Percentiles rank a stretch among this genome's conserved stretches.
Evolutionary conservation across 2,113 vertebrate species (phyloP).

Genomic region (Alectura lathami): DNA sequence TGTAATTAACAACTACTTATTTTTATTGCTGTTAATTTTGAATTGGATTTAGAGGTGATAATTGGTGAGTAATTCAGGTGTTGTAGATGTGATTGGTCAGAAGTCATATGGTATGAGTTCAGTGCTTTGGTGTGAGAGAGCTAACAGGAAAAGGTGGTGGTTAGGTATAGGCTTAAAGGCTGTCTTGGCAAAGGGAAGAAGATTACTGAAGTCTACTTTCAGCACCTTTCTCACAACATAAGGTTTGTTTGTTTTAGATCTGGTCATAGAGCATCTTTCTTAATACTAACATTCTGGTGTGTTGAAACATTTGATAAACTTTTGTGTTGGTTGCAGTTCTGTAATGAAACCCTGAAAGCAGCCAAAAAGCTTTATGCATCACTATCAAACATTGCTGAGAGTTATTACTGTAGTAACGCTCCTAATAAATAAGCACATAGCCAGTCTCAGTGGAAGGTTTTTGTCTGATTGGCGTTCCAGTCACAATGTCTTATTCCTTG

Average conservation of each 20-base stretch:
- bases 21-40: not conserved
- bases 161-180: not conserved
- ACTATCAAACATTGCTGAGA: constrained; percentile 5
- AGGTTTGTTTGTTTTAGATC: not conserved
- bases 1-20: not conserved
- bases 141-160: not conserved
- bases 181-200: not conserved
- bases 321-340: not conserved
- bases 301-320: constrained; percentile 40
- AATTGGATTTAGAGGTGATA: not conserved
- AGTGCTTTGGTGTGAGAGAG: not conserved
- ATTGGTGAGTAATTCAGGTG: not conserved
- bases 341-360: constrained; percentile 28
- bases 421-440: constrained; percentile 31
- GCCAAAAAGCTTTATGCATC: not conserved
- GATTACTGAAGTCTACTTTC: not conserved
- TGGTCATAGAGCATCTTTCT: not conserved
- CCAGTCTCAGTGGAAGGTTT: not conserved
- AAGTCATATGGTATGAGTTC: not conserved
- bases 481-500: not conserved
- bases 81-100: not conserved
- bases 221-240: not conserved
- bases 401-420: constrained; percentile 30
- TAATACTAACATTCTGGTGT: not conserved
- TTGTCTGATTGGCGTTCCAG: constrained; percentile 23